phyloP scores from a whole-genome alignment of 1,140 invertebrate genomes.

The Gryllus bimaculatus region DNA sequence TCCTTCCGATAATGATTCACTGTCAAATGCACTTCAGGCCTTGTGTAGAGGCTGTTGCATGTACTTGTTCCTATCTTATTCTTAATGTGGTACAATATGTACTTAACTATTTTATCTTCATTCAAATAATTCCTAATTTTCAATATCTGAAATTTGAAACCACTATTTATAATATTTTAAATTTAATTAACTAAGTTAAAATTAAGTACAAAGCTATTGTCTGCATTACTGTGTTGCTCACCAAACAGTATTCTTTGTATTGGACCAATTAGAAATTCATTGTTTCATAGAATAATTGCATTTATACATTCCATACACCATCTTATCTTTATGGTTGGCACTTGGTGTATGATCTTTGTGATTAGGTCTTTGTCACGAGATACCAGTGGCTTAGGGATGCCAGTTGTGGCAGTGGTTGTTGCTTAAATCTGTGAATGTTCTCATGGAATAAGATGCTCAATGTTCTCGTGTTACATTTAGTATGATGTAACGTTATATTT shows the following conservation, averaged over 20 bases:
- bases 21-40: neutral
- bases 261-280: neutral
- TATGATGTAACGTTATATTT: neutral
- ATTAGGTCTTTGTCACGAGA: neutral
- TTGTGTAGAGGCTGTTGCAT: neutral
- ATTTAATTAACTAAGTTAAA: neutral
- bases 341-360: neutral
- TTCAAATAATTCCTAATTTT: neutral
- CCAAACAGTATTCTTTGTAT: neutral
- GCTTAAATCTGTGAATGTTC: neutral
- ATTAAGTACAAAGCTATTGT: neutral
- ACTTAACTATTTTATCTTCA: neutral
- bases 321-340: neutral
- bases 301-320: neutral
- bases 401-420: neutral
- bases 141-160: neutral
- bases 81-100: neutral
- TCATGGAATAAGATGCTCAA: neutral
- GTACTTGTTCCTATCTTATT: neutral
- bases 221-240: neutral
- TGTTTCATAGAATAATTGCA: neutral
- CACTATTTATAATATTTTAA: neutral
- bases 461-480: neutral
- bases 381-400: neutral
- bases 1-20: neutral